Percentiles rank a stretch among this genome's conserved stretches.
Conservation (phyloP, 2,113 vertebrate genomes). For the Dinomys branickii region DNA sequence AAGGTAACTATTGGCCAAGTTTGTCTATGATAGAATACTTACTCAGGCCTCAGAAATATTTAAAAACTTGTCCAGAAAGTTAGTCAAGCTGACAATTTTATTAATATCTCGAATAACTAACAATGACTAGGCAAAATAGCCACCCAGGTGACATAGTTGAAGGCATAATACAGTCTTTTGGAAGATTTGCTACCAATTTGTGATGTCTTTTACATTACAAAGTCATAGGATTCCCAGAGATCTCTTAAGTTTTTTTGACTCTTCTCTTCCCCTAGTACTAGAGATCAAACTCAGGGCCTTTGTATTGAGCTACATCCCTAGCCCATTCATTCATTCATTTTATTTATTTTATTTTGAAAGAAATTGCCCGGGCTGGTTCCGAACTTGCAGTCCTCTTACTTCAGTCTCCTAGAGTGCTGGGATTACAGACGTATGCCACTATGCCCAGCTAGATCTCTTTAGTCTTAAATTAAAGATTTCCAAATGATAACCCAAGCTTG, state of each 20-base stretch:
- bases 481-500: neutral
- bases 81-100: slow-evolving; percentile 85
- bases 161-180: neutral
- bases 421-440: neutral
- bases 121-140: slow-evolving; percentile 83
- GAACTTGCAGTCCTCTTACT: neutral
- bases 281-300: neutral
- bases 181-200: neutral
- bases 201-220: neutral
- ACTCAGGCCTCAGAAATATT: slow-evolving; percentile 84
- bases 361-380: neutral
- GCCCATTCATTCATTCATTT: neutral
- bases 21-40: slow-evolving; percentile 89
- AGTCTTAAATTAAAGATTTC: neutral
- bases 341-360: neutral
- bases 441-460: neutral
- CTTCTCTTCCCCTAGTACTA: neutral
- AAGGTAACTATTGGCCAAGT: slow-evolving; percentile 86
- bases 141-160: neutral
- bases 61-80: slow-evolving; percentile 86
- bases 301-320: neutral
- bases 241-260: neutral
- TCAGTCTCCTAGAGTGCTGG: neutral
- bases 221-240: neutral
- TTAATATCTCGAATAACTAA: slow-evolving; percentile 87